phyloP scores from a whole-genome alignment of 2,113 vertebrate species.

The Thymallus thymallus region DNA sequence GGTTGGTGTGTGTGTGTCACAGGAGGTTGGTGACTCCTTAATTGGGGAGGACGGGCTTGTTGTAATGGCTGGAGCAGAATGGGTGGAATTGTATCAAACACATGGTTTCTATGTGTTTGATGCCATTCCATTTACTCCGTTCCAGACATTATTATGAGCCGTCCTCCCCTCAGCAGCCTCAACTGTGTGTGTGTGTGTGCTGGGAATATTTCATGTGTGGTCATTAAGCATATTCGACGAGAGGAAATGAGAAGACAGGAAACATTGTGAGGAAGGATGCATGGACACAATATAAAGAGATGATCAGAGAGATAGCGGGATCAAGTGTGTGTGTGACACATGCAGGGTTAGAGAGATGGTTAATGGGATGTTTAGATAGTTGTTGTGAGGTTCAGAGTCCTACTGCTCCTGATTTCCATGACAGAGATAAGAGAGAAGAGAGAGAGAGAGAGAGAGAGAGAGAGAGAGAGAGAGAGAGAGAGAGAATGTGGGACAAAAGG shows the following conservation, averaged over 20 bases:
- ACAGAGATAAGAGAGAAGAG: background rate
- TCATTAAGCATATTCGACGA: background rate
- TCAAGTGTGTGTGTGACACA: background rate
- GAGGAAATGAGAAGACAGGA: background rate
- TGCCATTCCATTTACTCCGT: too few relatives aligned
- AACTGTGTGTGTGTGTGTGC: too few relatives aligned
- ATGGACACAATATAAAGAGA: background rate
- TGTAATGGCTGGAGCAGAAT: too few relatives aligned
- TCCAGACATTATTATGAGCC: too few relatives aligned
- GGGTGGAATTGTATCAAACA: too few relatives aligned
- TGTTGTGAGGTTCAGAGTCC: slow-evolving; percentile 16
- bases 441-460: background rate
- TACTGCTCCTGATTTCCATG: background rate
- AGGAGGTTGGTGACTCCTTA: too few relatives aligned
- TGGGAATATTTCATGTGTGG: background rate
- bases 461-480: background rate
- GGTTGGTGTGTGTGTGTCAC: too few relatives aligned
- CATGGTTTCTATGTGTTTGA: too few relatives aligned
- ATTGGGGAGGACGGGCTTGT: too few relatives aligned
- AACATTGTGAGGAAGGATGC: background rate
- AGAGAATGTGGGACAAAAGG: background rate
- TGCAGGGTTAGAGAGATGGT: background rate
- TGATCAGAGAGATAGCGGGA: too few relatives aligned
- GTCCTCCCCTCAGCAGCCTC: too few relatives aligned
- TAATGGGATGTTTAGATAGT: slow-evolving; percentile 36